Conservation (phyloP, 2,797 vertebrate species). For the Naso thynnoides region DNA sequence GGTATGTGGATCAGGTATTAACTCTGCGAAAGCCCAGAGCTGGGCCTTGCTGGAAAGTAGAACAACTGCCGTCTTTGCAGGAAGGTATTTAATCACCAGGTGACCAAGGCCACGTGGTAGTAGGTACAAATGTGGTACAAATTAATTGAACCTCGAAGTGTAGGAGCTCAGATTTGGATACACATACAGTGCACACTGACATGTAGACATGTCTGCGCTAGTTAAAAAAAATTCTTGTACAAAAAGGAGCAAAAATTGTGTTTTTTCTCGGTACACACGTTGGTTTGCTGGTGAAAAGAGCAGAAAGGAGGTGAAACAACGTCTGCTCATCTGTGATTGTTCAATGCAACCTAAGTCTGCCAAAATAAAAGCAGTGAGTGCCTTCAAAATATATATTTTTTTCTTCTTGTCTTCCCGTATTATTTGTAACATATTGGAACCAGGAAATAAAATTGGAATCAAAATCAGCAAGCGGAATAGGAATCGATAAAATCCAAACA, state of each 20-base stretch:
- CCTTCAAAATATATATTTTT: not conserved
- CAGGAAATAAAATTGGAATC: not conserved
- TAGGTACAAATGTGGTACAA: conserved; percentile 55
- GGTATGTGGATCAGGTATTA: conserved; percentile 65
- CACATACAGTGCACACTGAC: not conserved
- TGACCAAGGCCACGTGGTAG: conserved; percentile 67
- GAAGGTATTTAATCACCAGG: conserved; percentile 69
- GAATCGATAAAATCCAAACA: conserved; percentile 16
- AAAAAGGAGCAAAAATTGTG: too few species aligned
- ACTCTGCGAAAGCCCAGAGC: conserved; percentile 52
- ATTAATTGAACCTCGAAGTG: conserved; percentile 38
- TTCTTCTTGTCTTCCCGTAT: not conserved
- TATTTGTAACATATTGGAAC: not conserved
- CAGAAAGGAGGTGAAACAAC: conserved; percentile 1
- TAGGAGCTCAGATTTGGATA: conserved; percentile 44
- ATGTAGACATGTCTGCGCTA: too few species aligned
- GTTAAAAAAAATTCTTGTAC: too few species aligned
- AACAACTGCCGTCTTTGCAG: conserved; percentile 63
- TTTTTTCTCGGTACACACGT: not conserved
- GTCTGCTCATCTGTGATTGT: not conserved
- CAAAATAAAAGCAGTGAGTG: not conserved
- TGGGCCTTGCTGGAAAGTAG: conserved; percentile 67
- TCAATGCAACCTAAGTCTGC: not conserved
- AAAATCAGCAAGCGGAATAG: not conserved
- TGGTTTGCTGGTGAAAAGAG: not conserved